These are phyloP conservation scores for Steatocranus sp. DNA, from an alignment of 2,797 vertebrate species.

Conservation along the genomic window DNA sequence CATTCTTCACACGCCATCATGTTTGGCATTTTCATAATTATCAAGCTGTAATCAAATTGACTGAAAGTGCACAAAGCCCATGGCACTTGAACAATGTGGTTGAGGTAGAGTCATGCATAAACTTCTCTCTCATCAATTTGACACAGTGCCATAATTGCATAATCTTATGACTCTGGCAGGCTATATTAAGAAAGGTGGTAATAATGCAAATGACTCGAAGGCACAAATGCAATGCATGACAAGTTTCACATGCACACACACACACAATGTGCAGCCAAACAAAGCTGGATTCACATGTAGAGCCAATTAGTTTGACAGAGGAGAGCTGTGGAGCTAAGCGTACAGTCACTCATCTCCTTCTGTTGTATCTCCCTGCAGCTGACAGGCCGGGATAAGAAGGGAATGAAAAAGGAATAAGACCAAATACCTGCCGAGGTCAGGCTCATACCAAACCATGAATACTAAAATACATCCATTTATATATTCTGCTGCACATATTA, in stretches of 20 bases:
- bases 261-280: background rate
- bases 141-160: constrained; percentile 24
- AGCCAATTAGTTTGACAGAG: constrained; percentile 48
- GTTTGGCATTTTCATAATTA: constrained; percentile 12
- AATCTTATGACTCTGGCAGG: constrained; percentile 18
- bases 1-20: background rate
- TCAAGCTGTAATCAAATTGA: background rate
- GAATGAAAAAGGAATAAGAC: background rate
- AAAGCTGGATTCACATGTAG: constrained; percentile 20
- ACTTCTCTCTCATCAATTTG: constrained; percentile 16
- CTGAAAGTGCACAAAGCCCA: background rate
- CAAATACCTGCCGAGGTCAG: background rate
- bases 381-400: background rate
- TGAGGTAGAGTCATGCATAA: background rate
- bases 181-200: constrained; percentile 43
- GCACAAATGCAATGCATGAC: background rate
- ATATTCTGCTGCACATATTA: background rate
- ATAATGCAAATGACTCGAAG: constrained; percentile 32
- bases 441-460: background rate
- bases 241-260: background rate
- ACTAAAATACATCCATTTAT: background rate
- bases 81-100: background rate
- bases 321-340: background rate
- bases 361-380: background rate
- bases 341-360: constrained; percentile 13